Evolutionary conservation across 2,797 vertebrate species (phyloP).

Genomic region (Otolemur crassicaudatus): DNA sequence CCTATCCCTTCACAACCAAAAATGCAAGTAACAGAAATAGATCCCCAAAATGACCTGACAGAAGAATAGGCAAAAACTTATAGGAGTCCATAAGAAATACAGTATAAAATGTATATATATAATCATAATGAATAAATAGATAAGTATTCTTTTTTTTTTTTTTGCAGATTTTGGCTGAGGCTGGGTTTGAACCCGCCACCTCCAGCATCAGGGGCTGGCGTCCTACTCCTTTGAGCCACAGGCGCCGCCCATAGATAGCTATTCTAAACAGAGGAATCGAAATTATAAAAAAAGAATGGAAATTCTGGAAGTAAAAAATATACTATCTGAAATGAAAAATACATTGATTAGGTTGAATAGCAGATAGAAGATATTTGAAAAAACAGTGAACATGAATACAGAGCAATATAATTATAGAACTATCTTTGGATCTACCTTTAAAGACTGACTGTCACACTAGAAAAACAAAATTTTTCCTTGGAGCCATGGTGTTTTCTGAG

Average conservation of each 20-base stretch:
- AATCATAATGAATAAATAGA: not conserved
- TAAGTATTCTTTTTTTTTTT: no score
- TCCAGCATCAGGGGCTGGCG: no score
- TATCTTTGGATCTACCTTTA: no score
- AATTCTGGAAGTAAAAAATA: not conserved
- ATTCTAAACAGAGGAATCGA: not conserved
- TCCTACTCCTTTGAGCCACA: no score
- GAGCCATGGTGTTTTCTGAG: no score
- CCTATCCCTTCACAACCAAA: not conserved
- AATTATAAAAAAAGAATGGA: not conserved
- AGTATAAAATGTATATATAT: not conserved
- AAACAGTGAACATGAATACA: not conserved
- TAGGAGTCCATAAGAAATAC: not conserved
- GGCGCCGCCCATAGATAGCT: not conserved
- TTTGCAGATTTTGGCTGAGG: no score
- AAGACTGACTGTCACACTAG: no score
- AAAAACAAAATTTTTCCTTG: no score
- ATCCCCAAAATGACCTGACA: not conserved
- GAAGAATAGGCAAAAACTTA: not conserved
- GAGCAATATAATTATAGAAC: not conserved
- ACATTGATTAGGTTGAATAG: not conserved
- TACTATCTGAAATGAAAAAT: not conserved
- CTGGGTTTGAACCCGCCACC: no score
- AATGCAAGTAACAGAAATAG: not conserved
- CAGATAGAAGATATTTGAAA: not conserved